Evolutionary conservation across 1,140 invertebrate genomes (phyloP).

Genomic region (Lanistes nyassanus): DNA sequence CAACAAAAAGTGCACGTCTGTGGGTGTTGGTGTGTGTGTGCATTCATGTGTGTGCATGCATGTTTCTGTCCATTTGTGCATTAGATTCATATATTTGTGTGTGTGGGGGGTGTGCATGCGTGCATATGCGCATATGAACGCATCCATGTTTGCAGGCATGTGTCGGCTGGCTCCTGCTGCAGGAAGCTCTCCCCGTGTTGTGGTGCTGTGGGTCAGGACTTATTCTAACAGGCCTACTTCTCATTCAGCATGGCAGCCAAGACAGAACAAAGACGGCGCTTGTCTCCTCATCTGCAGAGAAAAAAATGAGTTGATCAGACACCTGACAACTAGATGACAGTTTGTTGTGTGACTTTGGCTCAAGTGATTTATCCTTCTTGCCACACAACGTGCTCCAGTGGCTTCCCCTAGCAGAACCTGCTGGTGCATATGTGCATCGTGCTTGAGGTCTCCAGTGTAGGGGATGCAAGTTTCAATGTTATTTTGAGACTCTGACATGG

Average conservation of each 20-base stretch:
- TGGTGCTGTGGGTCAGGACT: constrained; percentile 42
- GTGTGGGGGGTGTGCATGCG: too few species aligned
- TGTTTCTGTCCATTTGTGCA: background rate
- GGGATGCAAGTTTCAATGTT: too few species aligned
- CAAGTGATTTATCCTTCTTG: too few species aligned
- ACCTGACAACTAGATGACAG: too few species aligned
- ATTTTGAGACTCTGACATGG: too few species aligned
- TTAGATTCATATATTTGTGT: too few species aligned
- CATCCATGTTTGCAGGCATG: constrained; percentile 32
- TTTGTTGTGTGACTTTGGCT: background rate
- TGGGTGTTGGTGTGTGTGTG: background rate
- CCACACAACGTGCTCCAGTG: too few species aligned
- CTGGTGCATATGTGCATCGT: too few species aligned
- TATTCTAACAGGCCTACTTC: constrained; percentile 36
- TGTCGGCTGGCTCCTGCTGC: constrained; percentile 35
- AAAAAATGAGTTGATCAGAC: constrained; percentile 7
- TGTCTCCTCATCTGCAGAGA: background rate
- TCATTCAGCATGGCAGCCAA: constrained; percentile 39
- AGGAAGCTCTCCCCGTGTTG: constrained; percentile 33
- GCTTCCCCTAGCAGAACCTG: too few species aligned
- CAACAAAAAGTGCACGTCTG: background rate
- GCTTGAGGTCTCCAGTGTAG: too few species aligned
- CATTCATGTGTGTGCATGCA: background rate
- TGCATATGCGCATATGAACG: too few species aligned
- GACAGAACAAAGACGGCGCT: background rate